A percentile compares a stretch with the other conserved stretches of the same genome.
phyloP scores from a whole-genome alignment of 2,888 invertebrate species.

The Trachelus iudaicus region DNA sequence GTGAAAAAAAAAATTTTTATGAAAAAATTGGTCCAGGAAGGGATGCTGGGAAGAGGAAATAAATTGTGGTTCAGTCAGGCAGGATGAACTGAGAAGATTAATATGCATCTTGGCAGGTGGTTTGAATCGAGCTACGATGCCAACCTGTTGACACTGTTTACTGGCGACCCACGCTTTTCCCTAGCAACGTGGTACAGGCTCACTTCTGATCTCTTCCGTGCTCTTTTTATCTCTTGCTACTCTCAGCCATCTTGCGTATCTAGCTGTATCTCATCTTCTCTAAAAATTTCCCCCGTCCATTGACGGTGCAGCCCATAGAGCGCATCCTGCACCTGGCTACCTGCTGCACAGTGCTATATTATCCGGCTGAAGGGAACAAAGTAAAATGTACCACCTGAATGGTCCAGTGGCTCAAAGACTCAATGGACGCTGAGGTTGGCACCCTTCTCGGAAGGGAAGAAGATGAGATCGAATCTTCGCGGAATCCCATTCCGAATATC shows the following conservation, averaged over 20 bases:
- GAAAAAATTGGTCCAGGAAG: neutral
- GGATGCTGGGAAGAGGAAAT: neutral
- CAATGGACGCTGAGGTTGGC: neutral
- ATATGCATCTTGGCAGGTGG: slow-evolving; percentile 12
- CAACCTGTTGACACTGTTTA: slow-evolving; percentile 10
- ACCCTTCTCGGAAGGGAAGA: neutral
- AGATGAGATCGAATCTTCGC: neutral
- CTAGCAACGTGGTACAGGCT: slow-evolving; percentile 1
- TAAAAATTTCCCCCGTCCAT: slow-evolving; percentile 11
- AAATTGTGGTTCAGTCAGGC: neutral
- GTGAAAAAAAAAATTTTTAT: too few species aligned
- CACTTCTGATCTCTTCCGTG: neutral
- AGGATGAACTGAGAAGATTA: neutral
- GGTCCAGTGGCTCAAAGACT: neutral
- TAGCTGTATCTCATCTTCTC: slow-evolving; percentile 25
- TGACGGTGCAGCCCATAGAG: slow-evolving; percentile 20
- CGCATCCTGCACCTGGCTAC: slow-evolving; percentile 54
- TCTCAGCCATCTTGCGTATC: slow-evolving; percentile 22
- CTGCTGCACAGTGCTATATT: slow-evolving; percentile 28
- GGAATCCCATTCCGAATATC: neutral
- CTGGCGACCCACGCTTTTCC: slow-evolving; percentile 18
- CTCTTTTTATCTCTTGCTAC: slow-evolving; percentile 19
- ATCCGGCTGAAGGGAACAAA: neutral
- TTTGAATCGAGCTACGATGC: neutral
- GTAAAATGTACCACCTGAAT: neutral